phyloP scores from a whole-genome alignment of 37 sponge, comb jelly and placozoan genomes.

The Chondrosia reniformis region DNA sequence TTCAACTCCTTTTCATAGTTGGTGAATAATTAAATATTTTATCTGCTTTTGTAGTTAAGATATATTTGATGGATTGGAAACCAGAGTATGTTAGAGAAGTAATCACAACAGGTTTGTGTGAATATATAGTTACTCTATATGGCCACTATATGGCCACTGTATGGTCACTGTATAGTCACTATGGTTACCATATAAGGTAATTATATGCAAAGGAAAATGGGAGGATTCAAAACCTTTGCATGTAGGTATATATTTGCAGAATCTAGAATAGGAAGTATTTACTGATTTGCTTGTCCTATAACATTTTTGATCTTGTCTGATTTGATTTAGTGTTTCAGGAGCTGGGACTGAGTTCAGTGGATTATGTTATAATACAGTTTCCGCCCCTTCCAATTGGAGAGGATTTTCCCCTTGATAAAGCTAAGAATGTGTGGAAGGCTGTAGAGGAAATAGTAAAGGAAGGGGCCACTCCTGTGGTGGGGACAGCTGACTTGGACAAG shows the following conservation, averaged over 20 bases:
- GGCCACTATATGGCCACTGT: too few species aligned
- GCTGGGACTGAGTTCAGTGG: constrained; percentile 34
- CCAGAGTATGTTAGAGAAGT: constrained; percentile 29
- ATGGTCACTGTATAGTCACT: too few species aligned
- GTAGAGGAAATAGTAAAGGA: constrained; percentile 23
- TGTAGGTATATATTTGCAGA: background rate
- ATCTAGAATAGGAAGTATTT: too few species aligned
- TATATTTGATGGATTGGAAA: constrained; percentile 47
- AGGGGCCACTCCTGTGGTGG: constrained; percentile 27
- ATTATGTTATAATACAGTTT: constrained; percentile 41
- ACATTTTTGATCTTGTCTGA: too few species aligned
- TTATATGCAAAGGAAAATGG: too few species aligned
- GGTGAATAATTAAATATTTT: too few species aligned
- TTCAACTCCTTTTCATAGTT: too few species aligned
- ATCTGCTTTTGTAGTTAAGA: constrained; percentile 42
- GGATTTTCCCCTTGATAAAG: constrained; percentile 14
- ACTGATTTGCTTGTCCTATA: too few species aligned
- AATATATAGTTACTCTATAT: background rate
- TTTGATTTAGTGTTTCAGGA: constrained; percentile 30
- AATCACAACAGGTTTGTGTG: background rate
- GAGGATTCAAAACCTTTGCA: too few species aligned
- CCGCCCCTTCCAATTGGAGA: constrained; percentile 24
- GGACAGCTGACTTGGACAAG: constrained; percentile 52
- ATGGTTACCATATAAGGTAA: too few species aligned
- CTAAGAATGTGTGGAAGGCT: constrained; percentile 46